Evolutionary conservation across 2,888 invertebrate species (phyloP), one percentile per base, ranked within the genome.

Genomic region (Harmothoe impar): DNA sequence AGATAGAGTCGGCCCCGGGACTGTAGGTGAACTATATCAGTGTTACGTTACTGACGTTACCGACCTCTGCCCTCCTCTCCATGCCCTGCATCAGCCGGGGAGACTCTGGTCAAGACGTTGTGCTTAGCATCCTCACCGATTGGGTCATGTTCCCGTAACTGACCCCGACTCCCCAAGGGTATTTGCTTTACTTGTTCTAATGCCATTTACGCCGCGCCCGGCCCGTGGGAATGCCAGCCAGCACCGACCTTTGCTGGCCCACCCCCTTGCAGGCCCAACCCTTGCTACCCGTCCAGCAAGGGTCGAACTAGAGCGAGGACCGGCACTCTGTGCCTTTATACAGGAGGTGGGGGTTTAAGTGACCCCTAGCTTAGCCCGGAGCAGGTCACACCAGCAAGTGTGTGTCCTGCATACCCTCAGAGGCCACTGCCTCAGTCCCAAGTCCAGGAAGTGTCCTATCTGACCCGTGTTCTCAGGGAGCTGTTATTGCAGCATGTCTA

Each of bases 171-270:
- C 81, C 81, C 81, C 43, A 77, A 20, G 81, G 81, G n/a, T 81
- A 33, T 43, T 81, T 43, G 81, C 23, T 81, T 33, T 33, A 81
- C 81, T 43, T 33, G 81, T 43, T 81, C 81, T 81, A 81, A 81
- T 81, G 35, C n/a, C 33, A 43, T 81, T 43, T 33, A 23, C 81
- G n/a, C 43, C 35, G n/a, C n/a, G 77, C 35, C 17, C 35, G 33
- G 20, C 81, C 43, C 17, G 0, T 81, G 81, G 35, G 81, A 81
- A 1, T n/a, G 43, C 62, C n/a, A n/a, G 62, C 29, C 77, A 29
- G 77, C 17, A 5, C 25, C 31, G 77, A 77, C 77, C 77, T 31
- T 77, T 31, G 25, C 31, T 31, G 31, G 29, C 29, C 31, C 25
- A 29, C 77, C 31, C 77, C 31, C 77, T 5, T n/a, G n/a, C n/a